phyloP scores from a whole-genome alignment of 2,113 vertebrate species.

The Semnopithecus entellus region DNA sequence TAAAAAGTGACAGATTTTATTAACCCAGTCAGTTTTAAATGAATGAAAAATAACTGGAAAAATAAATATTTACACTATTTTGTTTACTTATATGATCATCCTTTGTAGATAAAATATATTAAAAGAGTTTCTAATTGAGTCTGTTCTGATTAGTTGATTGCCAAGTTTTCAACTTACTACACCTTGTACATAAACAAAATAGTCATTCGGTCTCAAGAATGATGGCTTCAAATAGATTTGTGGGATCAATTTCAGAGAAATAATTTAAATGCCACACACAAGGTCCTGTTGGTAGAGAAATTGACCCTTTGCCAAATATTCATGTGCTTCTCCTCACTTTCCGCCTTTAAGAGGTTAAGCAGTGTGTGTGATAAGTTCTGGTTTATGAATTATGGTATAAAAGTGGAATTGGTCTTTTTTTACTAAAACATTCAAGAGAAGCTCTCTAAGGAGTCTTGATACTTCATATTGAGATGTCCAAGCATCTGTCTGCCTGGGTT shows the following conservation, averaged over 20 bases:
- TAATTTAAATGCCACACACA: neutral
- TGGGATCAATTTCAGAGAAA: neutral
- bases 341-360: neutral
- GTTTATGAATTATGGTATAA: neutral
- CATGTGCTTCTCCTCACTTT: too few species aligned
- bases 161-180: neutral
- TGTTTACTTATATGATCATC: neutral
- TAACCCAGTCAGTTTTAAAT: neutral
- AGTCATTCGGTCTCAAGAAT: neutral
- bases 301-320: neutral
- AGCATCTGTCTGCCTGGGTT: neutral
- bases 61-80: conserved; percentile 1
- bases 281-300: neutral
- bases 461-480: neutral
- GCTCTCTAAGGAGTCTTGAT: neutral
- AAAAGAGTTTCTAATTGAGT: conserved; percentile 4
- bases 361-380: neutral
- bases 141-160: neutral
- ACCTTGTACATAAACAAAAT: neutral
- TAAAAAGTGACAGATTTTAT: neutral
- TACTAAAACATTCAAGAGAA: neutral
- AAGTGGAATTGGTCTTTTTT: too few species aligned
- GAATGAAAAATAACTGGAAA: neutral
- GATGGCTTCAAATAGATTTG: neutral
- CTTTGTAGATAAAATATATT: neutral